Base-by-base conservation (phyloP, 2,888 invertebrate genomes). In the Luperina testacea region DNA sequence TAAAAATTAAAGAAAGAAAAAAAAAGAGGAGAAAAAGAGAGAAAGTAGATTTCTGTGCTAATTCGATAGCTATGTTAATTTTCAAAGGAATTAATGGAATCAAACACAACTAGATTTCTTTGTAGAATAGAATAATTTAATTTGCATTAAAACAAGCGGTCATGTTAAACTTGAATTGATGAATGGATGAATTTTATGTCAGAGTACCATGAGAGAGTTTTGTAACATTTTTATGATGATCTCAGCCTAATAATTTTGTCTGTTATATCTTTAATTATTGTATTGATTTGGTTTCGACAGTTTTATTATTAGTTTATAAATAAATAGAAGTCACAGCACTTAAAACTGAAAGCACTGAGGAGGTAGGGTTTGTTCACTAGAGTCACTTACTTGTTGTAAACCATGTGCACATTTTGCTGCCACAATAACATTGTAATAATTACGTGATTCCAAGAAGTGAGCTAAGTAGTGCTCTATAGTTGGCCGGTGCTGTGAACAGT, bases 321-420 rank as follows among this genome's bases (percentile, higher is more conserved):
- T 32, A 15, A 63, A 8, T 32, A 32, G n/a, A 59, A 27, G 13
- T n/a, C 5, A 27, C n/a, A 27, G 15, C 27, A 27, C 13, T 27
- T 27, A n/a, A 15, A 27, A 27, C 6, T 2, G 15, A n/a, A 61
- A 15, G 2, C 27, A 61, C 7, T 61, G 15, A 61, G 32, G 59
- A 20, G 4, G 5, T 32, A 63, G 4, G 4, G 1, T 38, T 63
- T 38, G 11, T 24, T 64, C 11, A 38, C 2, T 24, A 64, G 64
- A 24, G 64, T 1, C 11, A 64, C 79, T 89, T 90, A 96, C 97
- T 93, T 96, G 96, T 82, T 96, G 97, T 42, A 97, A 88, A 2
- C 91, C 91, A 90, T 96, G 96, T 42, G 93, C 93, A 93, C 96
- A 96, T 90, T 95, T 96, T 64, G 96, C 96, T 79, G 96, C 95